Evolutionary conservation across 2,797 vertebrate genomes (phyloP), one percentile per base, ranked within the genome.

Genomic region (Anguilla anguilla): DNA sequence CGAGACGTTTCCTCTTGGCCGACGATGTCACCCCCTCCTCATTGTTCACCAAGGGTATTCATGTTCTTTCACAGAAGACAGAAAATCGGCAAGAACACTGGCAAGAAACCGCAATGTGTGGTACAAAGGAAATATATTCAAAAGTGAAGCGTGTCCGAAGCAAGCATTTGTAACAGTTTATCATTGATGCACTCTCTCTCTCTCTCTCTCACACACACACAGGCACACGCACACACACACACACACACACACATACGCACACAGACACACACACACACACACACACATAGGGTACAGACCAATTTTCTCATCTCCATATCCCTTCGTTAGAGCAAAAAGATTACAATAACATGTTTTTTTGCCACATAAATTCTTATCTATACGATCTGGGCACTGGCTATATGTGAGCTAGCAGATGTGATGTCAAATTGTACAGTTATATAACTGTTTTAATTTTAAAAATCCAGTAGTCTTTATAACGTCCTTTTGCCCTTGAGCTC

Each of bases 91-190:
- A 96, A 95, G 94, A 95, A 95, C 92, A 94, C 90, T 93, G 91
- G 90, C 92, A 92, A 94, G 88, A 91, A 93, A 94, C 93, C 90
- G 89, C 82, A 88, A 88, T 92, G 93, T 94, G 92, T 94, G 91
- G 88, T 93, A 94, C 93, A 94, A 95, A 94, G 90, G 94, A 91
- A 93, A 90, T 86, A 74, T 91, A 92, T 93, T 90, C 88, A 86
- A 93, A 93, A 95, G 87, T 91, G 91, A 93, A 90, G 88, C 92
- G 87, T 90, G 87, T 85, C 92, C 91, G 91, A 93, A 92, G 90
- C 92, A 91, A 90, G 92, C 88, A 86, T 91, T 87, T 88, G 74
- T 88, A 89, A 91, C 49, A 79, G 55, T 83, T 92, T 35, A 91
- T n/a, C 64, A 67, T 67, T 28, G 77, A 83, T 43, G 28, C n/a